Conservation (phyloP, 2,797 vertebrate genomes). For the Cetoscarus ocellatus region DNA sequence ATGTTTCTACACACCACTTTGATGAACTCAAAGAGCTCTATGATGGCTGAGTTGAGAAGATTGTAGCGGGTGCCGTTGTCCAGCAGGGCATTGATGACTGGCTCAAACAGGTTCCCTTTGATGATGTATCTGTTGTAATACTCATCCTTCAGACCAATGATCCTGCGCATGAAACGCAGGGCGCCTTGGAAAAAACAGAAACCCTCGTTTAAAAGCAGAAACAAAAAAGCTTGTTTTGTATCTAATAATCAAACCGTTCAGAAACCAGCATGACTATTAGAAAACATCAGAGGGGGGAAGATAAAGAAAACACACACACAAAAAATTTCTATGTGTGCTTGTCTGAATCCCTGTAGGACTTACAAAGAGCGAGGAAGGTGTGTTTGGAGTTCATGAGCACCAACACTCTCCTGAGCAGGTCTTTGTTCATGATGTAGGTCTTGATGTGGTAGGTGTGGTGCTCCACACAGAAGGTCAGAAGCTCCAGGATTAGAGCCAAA, state of each 20-base stretch:
- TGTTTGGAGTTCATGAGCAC: conserved; percentile 99
- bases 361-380: conserved; percentile 97
- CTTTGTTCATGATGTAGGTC: conserved; percentile 99
- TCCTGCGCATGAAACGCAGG: conserved; percentile 98
- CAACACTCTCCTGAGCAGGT: conserved; percentile 95
- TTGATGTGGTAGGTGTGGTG: conserved; percentile 99
- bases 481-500: conserved; percentile 96
- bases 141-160: conserved; percentile 98
- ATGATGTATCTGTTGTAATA: conserved; percentile 99
- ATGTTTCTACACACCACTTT: conserved; percentile 89
- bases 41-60: conserved; percentile 96
- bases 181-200: conserved; percentile 85
- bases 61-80: conserved; percentile 99
- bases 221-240: too few species aligned
- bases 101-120: conserved; percentile 98
- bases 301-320: not conserved
- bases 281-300: too few species aligned
- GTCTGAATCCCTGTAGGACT: conserved; percentile 72
- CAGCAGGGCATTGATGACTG: conserved; percentile 96
- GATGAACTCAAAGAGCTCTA: conserved; percentile 99
- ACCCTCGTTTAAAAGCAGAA: not conserved
- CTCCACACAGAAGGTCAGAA: conserved; percentile 98
- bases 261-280: not conserved
- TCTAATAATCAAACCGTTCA: too few species aligned
- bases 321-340: not conserved